Evolutionary conservation across 2,113 vertebrate species (phyloP), one percentile per base, ranked within the genome.

Genomic region (Scopus umbretta): DNA sequence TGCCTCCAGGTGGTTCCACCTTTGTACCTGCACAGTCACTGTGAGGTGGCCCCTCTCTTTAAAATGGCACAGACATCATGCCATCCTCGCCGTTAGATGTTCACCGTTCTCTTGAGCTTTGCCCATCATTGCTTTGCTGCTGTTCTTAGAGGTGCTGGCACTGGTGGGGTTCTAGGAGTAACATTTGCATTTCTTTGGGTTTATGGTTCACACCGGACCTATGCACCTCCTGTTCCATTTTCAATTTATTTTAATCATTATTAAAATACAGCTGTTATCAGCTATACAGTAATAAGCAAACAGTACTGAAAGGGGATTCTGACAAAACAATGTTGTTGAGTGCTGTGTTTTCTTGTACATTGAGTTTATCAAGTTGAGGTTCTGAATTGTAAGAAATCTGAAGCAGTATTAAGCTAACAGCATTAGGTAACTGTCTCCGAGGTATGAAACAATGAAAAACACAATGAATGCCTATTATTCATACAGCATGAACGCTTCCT

Each of bases 401-500:
- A 82, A 89, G 55, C 34, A 85, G 40, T 32, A 45, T 62, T 94
- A 71, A 95, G 47, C 26, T 96, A 94, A 34, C 38, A 67, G 34
- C 85, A 29, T 78, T 89, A 72, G 52, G 23, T 86, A 96, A 92
- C 43, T 84, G 61, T 78, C 84, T 95, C 3, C 4, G 76, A 96
- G 59, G 78, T 81, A 94, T 80, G 47, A 96, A 97, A 95, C 34
- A 90, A 88, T 16, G n/a, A 90, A 97, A 96, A 96, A 86, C 79
- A 80, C 62, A 74, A 94, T 34, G 58, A 95, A 95, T 94, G 56
- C 38, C 38, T 87, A 59, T 96, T 96, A 96, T 92, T 97, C 92
- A 27, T 84, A 65, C 5, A 82, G 59, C 86, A 34, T 76, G 52
- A 96, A 94, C 88, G 53, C 75, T 95, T 98, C 59, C 63, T 97